Evolutionary conservation across 2,888 invertebrate genomes (phyloP).

Genomic region (Pharmacophagus antenor): DNA sequence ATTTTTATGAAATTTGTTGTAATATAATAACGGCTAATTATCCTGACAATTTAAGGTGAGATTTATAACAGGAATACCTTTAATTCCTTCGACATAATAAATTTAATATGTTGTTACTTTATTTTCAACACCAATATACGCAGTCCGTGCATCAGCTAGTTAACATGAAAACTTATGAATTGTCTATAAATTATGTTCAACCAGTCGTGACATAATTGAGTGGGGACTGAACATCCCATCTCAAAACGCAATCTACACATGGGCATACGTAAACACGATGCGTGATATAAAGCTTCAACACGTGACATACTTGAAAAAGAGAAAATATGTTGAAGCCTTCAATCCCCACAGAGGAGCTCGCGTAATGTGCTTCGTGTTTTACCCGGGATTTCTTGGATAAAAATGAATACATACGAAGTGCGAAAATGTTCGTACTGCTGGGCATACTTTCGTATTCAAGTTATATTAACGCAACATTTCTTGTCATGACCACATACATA

Average conservation of each 20-base stretch:
- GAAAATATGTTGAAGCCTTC: slow-evolving; percentile 57
- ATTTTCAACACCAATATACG: too few species aligned
- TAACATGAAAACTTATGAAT: too few species aligned
- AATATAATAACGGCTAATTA: too few species aligned
- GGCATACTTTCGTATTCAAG: not conserved
- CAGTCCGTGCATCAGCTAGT: too few species aligned
- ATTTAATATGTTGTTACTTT: too few species aligned
- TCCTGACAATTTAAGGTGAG: too few species aligned
- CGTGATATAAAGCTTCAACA: slow-evolving; percentile 70
- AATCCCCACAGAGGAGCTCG: slow-evolving; percentile 43
- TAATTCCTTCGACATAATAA: too few species aligned
- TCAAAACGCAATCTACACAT: slow-evolving; percentile 40
- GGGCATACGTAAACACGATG: slow-evolving; percentile 38
- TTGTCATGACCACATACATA: too few species aligned
- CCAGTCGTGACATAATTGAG: not conserved
- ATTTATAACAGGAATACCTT: too few species aligned
- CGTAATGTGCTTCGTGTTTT: slow-evolving; percentile 35
- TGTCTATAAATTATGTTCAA: not conserved
- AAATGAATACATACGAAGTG: slow-evolving; percentile 24
- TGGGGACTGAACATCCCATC: slow-evolving; percentile 35
- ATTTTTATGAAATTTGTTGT: too few species aligned
- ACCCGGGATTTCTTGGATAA: slow-evolving; percentile 18
- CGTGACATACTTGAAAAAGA: slow-evolving; percentile 63
- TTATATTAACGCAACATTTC: not conserved
- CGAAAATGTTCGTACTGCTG: not conserved